These are phyloP conservation scores for Bos taurus DNA, from an alignment of 2,113 vertebrate species.

Conservation along the genomic window ARS-UCD2.0 NC_037351.1:61517001-61517500, in stretches of 20 bases:
- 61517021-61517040: background rate
- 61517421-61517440: background rate
- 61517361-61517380: background rate
- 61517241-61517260: background rate
- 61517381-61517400: background rate
- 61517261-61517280: background rate
- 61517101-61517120: background rate
- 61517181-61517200: background rate
- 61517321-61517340: background rate
- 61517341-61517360: background rate
- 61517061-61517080: background rate
- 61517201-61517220: background rate
- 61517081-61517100: background rate
- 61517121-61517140: background rate
- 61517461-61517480: background rate
- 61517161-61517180: background rate
- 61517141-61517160: background rate
- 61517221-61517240: background rate
- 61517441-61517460: background rate
- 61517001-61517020: background rate
- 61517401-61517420: background rate
- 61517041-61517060: background rate
- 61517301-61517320: background rate
- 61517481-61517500: slow-evolving; percentile 60
- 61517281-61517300: background rate